Base-by-base conservation (phyloP, 2,888 invertebrate species). In the Achlya flavicornis region DNA sequence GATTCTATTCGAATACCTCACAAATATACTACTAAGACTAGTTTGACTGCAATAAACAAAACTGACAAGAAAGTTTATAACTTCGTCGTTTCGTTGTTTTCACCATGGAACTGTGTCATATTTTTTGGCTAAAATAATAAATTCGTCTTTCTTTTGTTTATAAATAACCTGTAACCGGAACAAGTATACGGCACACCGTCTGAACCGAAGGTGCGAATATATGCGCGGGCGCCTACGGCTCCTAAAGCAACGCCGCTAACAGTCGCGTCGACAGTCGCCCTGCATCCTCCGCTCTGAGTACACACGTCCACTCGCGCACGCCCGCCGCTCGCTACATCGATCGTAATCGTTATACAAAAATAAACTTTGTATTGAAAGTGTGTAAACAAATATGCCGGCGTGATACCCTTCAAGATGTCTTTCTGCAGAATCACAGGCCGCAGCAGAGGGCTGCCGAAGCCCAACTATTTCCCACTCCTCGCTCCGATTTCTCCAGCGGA, bases 401-500 rank as follows among this genome's bases (percentile, higher is more conserved):
- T 92, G 79, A 88, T 82, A 77, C 68, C 71, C 77, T 67, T 74
- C 76, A 82, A 78, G 64, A 95, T 96, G 95, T 96, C 96, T 81
- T 96, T 96, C 88, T 97, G 97, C 89, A 95, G 97, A 87, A 97
- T 97, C 77, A 97, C 97, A 66, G 96, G 97, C 78, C 96, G 96
- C 86, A 96, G 97, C 87, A 95, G 96, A 76, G 96, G 96, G 79
- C 95, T 97, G 80, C 97, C 97, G 63, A 96, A 97, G 83, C 97
- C 97, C 63, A 97, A 97, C 87, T 97, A 97, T 85, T 96, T 97
- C 81, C 97, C 97, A 26, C 93, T 97, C 62, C 93, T 97, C 72
- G 96, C 97, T 59, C 97, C 97, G 4, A 96, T 97, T 68, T 97
- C 97, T 61, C 97, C 97, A 14, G 97, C 96, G n/a, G 97, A 97